A percentile compares a stretch with the other conserved stretches of the same genome.
Conservation (phyloP, 2,113 vertebrate genomes). For the Montifringilla adamsi region DNA sequence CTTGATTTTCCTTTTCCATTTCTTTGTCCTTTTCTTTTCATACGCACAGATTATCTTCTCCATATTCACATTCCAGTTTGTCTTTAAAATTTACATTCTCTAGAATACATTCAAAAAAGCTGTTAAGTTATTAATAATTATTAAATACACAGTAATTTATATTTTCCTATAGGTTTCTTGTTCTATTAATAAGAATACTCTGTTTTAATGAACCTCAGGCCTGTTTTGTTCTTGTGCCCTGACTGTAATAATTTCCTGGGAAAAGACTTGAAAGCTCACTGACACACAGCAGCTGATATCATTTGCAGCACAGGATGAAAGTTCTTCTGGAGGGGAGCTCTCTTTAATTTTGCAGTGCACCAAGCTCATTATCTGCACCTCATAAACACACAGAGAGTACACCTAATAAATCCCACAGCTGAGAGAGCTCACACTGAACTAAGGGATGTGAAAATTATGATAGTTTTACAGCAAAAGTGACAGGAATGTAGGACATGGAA, state of each 20-base stretch:
- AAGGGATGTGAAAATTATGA: not conserved
- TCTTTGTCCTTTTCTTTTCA: not conserved
- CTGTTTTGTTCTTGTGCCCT: not conserved
- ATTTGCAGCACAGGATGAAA: not conserved
- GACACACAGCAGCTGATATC: not conserved
- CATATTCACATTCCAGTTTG: not conserved
- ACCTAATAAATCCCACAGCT: slow-evolving; percentile 26
- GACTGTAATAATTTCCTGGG: not conserved
- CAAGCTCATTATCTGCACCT: slow-evolving; percentile 12
- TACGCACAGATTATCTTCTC: not conserved
- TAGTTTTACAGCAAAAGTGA: not conserved
- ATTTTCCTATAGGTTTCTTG: not conserved
- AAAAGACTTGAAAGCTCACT: not conserved
- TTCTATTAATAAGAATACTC: not conserved
- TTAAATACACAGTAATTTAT: not conserved
- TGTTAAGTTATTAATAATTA: not conserved
- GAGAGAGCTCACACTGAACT: not conserved
- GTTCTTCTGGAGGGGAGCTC: not conserved
- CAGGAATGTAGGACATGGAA: not conserved
- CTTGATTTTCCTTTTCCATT: not conserved
- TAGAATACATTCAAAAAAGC: not conserved
- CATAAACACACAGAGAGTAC: not conserved
- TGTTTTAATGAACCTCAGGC: not conserved
- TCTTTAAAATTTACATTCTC: not conserved
- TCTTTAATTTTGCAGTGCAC: not conserved